Conservation (phyloP, 2,888 invertebrate species). For the Tupiocoris notatus region DNA sequence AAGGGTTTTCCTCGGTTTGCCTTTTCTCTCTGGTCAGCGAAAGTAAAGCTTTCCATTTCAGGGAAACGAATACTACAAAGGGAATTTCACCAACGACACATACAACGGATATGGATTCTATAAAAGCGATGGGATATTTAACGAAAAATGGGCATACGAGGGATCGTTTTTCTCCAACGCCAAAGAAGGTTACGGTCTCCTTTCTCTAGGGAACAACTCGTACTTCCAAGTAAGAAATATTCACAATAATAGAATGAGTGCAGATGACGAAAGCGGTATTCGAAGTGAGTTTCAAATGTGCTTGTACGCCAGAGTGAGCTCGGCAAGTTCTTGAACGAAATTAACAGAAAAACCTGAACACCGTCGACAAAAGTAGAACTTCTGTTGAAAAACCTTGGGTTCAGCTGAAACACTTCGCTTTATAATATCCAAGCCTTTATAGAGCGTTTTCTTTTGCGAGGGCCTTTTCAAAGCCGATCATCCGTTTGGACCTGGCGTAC, state of each 20-base stretch:
- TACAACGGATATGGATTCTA: conserved; percentile 40
- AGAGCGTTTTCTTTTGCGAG: conserved; percentile 2
- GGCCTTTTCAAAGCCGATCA: conserved; percentile 35
- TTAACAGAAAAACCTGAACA: too few relatives aligned
- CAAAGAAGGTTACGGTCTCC: conserved; percentile 36
- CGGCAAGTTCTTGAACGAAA: too few relatives aligned
- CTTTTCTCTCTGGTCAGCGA: too few relatives aligned
- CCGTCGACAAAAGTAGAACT: too few relatives aligned
- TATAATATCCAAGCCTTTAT: too few relatives aligned
- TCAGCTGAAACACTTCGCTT: too few relatives aligned
- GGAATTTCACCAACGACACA: conserved; percentile 37
- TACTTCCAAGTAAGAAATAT: conserved; percentile 24
- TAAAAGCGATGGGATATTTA: conserved; percentile 24
- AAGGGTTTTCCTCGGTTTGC: too few relatives aligned
- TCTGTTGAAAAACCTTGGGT: too few relatives aligned
- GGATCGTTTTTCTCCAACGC: conserved; percentile 31
- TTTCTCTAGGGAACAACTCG: conserved; percentile 33
- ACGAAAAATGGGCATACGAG: conserved; percentile 38
- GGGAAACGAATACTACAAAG: conserved; percentile 38
- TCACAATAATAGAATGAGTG: neutral
- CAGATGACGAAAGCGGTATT: neutral
- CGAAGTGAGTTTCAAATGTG: neutral
- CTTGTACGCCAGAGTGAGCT: too few relatives aligned
- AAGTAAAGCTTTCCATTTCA: neutral
- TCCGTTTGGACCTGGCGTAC: conserved; percentile 42